Conservation (phyloP, 2,888 invertebrate genomes). For the Seladonia tumulorum region DNA sequence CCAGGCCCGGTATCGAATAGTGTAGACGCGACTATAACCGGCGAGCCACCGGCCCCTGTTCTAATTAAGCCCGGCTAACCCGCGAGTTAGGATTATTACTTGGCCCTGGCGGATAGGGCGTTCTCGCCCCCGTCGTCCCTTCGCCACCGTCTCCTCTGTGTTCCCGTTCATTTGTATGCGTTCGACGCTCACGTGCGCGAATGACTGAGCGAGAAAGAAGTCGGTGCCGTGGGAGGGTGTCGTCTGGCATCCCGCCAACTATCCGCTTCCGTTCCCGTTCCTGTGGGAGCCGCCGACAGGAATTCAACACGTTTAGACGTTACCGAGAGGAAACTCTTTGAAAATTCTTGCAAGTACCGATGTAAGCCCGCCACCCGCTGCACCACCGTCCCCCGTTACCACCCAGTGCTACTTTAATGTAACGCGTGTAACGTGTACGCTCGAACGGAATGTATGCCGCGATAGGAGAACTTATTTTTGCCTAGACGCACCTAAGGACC, state of each 20-base stretch:
- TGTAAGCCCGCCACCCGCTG: slow-evolving; percentile 40
- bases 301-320: slow-evolving; percentile 72
- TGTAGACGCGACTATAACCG: slow-evolving; percentile 74
- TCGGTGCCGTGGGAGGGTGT: slow-evolving; percentile 47
- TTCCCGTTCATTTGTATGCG: background rate
- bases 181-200: slow-evolving; percentile 25
- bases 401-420: slow-evolving; percentile 49
- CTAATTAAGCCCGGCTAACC: slow-evolving; percentile 82
- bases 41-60: slow-evolving; percentile 79
- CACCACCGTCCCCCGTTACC: background rate
- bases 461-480: slow-evolving; percentile 34
- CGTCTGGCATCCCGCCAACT: slow-evolving; percentile 78
- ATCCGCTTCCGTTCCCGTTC: slow-evolving; percentile 74
- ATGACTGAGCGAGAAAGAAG: slow-evolving; percentile 64
- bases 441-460: slow-evolving; percentile 31
- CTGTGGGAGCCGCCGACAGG: slow-evolving; percentile 67
- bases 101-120: slow-evolving; percentile 51
- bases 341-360: slow-evolving; percentile 65
- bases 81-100: slow-evolving; percentile 83
- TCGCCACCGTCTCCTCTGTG: background rate
- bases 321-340: slow-evolving; percentile 61
- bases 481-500: background rate
- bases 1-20: slow-evolving; percentile 70
- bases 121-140: background rate
- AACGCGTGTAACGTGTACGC: slow-evolving; percentile 48